These are phyloP conservation scores for Scartelaos histophorus DNA, from an alignment of 2,113 vertebrate species.

Conservation along the genomic window DNA sequence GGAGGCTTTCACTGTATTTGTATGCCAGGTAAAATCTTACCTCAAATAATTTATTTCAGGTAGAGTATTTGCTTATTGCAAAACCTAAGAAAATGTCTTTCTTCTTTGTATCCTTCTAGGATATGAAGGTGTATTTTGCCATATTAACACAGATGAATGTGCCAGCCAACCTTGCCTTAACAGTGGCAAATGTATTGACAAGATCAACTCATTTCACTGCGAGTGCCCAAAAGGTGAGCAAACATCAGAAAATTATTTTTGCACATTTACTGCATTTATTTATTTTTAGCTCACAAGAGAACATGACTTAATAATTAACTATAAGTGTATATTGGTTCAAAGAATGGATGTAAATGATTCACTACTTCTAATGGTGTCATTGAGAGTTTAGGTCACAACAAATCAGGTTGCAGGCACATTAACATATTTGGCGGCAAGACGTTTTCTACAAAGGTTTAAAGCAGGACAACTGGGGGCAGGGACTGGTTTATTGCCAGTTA, in stretches of 20 bases:
- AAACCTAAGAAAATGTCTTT: neutral
- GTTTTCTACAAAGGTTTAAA: slow-evolving; percentile 65
- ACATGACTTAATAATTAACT: slow-evolving; percentile 47
- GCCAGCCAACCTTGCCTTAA: slow-evolving; percentile 92
- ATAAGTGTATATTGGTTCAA: slow-evolving; percentile 1
- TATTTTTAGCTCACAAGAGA: neutral
- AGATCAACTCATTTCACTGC: slow-evolving; percentile 94
- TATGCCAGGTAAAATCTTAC: slow-evolving; percentile 84
- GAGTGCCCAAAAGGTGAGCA: slow-evolving; percentile 88
- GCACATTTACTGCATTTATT: slow-evolving; percentile 8
- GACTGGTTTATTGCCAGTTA: slow-evolving; percentile 60
- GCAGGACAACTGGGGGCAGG: slow-evolving; percentile 71
- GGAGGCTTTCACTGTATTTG: slow-evolving; percentile 97
- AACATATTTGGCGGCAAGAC: slow-evolving; percentile 64
- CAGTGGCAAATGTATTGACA: slow-evolving; percentile 90
- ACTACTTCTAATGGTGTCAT: slow-evolving; percentile 21
- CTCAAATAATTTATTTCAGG: neutral
- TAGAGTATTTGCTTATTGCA: neutral
- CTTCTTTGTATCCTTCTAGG: slow-evolving; percentile 71
- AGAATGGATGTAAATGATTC: slow-evolving; percentile 48
- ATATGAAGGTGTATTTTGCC: slow-evolving; percentile 91
- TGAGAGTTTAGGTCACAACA: slow-evolving; percentile 7
- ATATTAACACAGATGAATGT: slow-evolving; percentile 91
- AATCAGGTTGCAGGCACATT: slow-evolving; percentile 46
- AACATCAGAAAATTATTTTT: neutral